A percentile compares a stretch with the other conserved stretches of the same genome.
Evolutionary conservation across 2,888 invertebrate species (phyloP).

Genomic region (Ashinkailepas kermadecensis): DNA sequence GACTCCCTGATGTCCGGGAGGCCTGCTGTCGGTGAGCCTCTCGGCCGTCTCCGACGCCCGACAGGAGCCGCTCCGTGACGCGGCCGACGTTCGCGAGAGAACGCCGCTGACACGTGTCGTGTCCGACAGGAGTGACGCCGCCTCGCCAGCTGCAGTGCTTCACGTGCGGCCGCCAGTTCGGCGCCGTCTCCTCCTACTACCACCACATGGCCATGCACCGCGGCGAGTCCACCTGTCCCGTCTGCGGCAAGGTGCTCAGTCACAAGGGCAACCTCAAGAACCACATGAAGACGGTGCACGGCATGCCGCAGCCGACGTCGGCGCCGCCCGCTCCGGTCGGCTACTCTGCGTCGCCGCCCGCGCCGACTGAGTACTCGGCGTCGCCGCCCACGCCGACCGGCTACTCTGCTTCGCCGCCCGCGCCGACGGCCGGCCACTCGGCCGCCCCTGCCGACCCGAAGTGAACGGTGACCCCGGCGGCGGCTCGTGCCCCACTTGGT

Average conservation of each 20-base stretch:
- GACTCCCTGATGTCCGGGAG: too few relatives aligned
- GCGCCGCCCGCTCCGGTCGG: not conserved
- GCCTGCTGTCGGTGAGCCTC: too few relatives aligned
- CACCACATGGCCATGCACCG: constrained; percentile 24
- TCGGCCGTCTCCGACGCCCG: too few relatives aligned
- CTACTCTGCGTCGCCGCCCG: not conserved
- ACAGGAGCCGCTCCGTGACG: not conserved
- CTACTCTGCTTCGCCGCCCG: not conserved
- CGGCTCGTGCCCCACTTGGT: not conserved
- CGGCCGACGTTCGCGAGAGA: too few relatives aligned
- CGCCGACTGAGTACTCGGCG: not conserved
- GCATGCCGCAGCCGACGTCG: not conserved
- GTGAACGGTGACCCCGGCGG: not conserved
- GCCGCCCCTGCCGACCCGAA: not conserved
- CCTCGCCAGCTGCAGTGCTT: not conserved
- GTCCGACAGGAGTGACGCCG: not conserved
- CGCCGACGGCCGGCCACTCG: not conserved
- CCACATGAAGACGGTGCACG: constrained; percentile 29
- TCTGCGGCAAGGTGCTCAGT: constrained; percentile 18
- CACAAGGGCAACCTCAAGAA: constrained; percentile 24
- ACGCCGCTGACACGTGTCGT: not conserved
- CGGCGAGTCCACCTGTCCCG: constrained; percentile 18
- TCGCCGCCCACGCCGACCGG: not conserved
- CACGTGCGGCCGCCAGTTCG: constrained; percentile 23
- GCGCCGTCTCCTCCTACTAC: not conserved